Percentiles rank a stretch among this genome's conserved stretches.
These are phyloP conservation scores for Astur gentilis DNA, from an alignment of 2,113 vertebrate genomes.

Conservation along the genomic window DNA sequence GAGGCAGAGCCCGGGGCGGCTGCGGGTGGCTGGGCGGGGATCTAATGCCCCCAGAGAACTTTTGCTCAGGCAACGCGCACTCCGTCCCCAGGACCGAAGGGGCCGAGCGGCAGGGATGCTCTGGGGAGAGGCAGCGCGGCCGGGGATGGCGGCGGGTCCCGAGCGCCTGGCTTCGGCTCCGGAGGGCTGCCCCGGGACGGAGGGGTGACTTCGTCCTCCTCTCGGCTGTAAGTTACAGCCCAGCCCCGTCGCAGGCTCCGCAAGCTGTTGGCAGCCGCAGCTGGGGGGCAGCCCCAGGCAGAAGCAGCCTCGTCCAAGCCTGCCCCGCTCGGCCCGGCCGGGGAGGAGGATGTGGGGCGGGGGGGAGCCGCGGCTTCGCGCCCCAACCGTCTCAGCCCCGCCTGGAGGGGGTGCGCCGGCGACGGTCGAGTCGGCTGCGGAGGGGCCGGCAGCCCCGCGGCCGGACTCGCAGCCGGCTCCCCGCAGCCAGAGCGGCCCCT, in stretches of 20 bases:
- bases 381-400: background rate
- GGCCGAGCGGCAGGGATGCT: background rate
- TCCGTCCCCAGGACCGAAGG: background rate
- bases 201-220: background rate
- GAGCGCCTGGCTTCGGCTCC: too few species aligned
- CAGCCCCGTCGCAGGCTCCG: background rate
- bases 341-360: too few species aligned
- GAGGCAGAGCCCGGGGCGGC: background rate
- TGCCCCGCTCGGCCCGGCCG: background rate
- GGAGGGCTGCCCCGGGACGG: background rate
- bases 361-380: background rate
- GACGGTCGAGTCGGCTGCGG: background rate
- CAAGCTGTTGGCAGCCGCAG: background rate
- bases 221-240: background rate
- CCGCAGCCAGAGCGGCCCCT: too few species aligned
- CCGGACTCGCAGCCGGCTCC: background rate
- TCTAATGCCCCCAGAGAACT: background rate
- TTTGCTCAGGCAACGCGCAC: background rate
- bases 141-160: rapidly evolving
- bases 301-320: too few species aligned
- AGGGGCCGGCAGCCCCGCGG: background rate
- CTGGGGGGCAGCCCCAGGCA: background rate
- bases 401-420: background rate
- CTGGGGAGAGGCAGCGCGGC: too few species aligned
- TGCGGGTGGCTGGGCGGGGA: background rate